These are phyloP conservation scores for Octodonta nipae DNA, from an alignment of 2,888 invertebrate genomes.

Conservation along the genomic window DNA sequence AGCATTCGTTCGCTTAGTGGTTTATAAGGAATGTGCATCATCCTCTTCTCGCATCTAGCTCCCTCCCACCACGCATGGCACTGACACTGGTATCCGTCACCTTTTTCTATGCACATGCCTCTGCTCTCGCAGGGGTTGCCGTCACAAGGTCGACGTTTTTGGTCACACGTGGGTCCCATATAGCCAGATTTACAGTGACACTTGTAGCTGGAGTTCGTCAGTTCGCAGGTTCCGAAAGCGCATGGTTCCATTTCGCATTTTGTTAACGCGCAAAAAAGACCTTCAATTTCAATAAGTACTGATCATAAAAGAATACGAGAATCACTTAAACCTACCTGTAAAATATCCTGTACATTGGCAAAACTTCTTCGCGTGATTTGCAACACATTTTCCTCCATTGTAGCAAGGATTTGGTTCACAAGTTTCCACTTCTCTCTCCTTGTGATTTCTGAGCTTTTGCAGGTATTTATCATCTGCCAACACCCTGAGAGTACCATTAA, in stretches of 20 bases:
- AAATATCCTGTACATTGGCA: conserved; percentile 62
- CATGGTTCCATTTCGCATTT: conserved; percentile 63
- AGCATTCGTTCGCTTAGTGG: conserved; percentile 68
- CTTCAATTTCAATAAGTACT: conserved; percentile 31
- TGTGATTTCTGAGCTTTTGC: conserved; percentile 46
- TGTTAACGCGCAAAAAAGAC: conserved; percentile 62
- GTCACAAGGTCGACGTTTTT: conserved; percentile 56
- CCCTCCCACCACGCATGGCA: conserved; percentile 57
- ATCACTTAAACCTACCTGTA: conserved; percentile 50
- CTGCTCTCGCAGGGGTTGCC: conserved; percentile 60
- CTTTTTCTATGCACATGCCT: conserved; percentile 57
- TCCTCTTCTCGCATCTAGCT: conserved; percentile 51
- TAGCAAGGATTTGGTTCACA: conserved; percentile 63
- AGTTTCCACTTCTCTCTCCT: conserved; percentile 48
- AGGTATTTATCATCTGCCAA: conserved; percentile 51
- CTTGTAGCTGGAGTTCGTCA: conserved; percentile 38
- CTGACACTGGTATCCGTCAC: conserved; percentile 51
- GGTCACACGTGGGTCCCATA: conserved; percentile 53
- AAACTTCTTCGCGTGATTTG: conserved; percentile 43
- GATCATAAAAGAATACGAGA: no score
- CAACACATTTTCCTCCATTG: conserved; percentile 54
- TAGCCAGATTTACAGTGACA: conserved; percentile 59
- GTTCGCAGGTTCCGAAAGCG: conserved; percentile 50
- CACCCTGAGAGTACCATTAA: conserved; percentile 51
- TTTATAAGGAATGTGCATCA: conserved; percentile 56